phyloP scores from a whole-genome alignment of 2,113 vertebrate genomes.

The Xenopus laevis region DNA sequence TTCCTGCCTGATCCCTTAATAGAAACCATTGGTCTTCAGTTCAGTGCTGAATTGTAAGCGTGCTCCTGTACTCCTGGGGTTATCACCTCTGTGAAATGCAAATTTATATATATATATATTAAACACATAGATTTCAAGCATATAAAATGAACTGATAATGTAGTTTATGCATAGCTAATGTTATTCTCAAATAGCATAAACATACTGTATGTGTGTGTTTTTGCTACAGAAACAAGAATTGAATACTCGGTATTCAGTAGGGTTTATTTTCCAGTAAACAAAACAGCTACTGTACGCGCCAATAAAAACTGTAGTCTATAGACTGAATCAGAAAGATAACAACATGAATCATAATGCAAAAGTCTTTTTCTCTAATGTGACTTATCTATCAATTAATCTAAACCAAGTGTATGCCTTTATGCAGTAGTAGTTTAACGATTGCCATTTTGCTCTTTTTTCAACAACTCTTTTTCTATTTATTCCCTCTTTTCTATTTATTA shows the following conservation, averaged over 20 bases:
- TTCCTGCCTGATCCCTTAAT: constrained; percentile 94
- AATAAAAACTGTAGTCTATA: too few species aligned
- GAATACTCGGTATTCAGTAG: constrained; percentile 17
- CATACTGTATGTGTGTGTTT: constrained; percentile 64
- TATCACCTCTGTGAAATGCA: constrained; percentile 80
- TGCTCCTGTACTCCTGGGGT: constrained; percentile 67
- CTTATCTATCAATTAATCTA: too few species aligned
- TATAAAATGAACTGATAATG: constrained; percentile 86
- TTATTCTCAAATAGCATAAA: constrained; percentile 59
- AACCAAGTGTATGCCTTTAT: too few species aligned
- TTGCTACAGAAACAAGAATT: constrained; percentile 71
- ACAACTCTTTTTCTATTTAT: too few species aligned
- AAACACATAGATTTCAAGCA: constrained; percentile 80
- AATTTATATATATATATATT: constrained; percentile 78
- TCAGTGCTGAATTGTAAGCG: constrained; percentile 89
- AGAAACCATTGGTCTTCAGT: constrained; percentile 97
- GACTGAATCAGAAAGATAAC: constrained; percentile 2
- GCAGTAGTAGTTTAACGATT: too few species aligned
- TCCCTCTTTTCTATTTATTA: too few species aligned
- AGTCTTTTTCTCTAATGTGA: too few species aligned
- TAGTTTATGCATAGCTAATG: constrained; percentile 81
- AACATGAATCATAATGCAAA: too few species aligned
- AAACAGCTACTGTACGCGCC: too few species aligned
- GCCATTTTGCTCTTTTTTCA: too few species aligned
- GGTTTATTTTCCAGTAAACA: too few species aligned